Percentiles rank a stretch among this genome's conserved stretches.
phyloP scores from a whole-genome alignment of 2,888 invertebrate species.

The Agrotis clavis region DNA sequence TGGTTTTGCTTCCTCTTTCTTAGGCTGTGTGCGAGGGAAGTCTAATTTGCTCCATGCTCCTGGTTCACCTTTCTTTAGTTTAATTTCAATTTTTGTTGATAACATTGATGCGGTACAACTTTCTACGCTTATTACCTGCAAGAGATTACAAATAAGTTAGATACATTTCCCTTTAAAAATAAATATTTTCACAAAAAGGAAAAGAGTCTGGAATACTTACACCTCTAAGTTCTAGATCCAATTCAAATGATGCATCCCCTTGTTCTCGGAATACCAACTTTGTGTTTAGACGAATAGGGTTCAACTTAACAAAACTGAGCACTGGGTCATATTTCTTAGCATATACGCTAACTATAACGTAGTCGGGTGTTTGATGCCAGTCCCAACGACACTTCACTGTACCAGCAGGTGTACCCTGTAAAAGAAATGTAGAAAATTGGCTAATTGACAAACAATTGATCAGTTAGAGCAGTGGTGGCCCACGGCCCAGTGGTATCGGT shows the following conservation, averaged over 20 bases:
- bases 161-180: no score
- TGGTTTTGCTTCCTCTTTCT: constrained; percentile 68
- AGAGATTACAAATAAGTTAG: background rate
- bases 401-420: constrained; percentile 89
- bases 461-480: no score
- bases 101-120: constrained; percentile 95
- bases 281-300: constrained; percentile 95
- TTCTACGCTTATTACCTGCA: constrained; percentile 94
- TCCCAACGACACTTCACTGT: constrained; percentile 96
- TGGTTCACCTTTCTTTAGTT: constrained; percentile 96
- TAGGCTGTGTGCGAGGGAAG: constrained; percentile 87
- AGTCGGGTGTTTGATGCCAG: constrained; percentile 98
- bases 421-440: background rate
- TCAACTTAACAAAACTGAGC: constrained; percentile 94
- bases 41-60: constrained; percentile 96
- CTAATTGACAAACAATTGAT: no score
- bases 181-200: no score
- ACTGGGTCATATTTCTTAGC: constrained; percentile 97
- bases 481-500: no score
- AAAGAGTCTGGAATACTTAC: constrained; percentile 87
- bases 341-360: constrained; percentile 97
- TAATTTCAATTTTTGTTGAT: constrained; percentile 98
- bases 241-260: constrained; percentile 92
- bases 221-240: constrained; percentile 95
- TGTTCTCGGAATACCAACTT: constrained; percentile 95